Evolutionary conservation across 1,140 invertebrate genomes (phyloP).

Genomic region (Eurosta solidaginis): DNA sequence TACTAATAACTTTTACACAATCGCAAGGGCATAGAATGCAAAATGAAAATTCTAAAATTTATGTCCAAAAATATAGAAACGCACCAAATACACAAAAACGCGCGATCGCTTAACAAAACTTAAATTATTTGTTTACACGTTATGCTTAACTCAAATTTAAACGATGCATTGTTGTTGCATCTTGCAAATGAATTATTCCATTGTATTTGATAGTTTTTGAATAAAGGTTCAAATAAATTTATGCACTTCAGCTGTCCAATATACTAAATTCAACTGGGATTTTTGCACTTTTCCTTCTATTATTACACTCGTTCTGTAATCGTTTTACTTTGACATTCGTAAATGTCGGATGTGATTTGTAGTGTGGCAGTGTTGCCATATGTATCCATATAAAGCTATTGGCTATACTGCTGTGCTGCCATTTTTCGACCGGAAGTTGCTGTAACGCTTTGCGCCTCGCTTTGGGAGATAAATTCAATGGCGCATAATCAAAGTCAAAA

Average conservation of each 20-base stretch:
- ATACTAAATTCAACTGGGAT: constrained; percentile 4
- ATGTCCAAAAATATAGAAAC: constrained; percentile 7
- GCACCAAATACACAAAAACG: constrained; percentile 27
- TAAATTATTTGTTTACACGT: neutral
- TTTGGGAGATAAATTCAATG: too few relatives aligned
- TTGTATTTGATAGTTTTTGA: constrained; percentile 22
- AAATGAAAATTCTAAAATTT: constrained; percentile 4
- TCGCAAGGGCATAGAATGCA: neutral
- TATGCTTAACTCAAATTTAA: neutral
- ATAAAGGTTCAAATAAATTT: constrained; percentile 31
- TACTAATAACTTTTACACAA: neutral
- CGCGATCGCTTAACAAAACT: constrained; percentile 18
- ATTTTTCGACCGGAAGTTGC: too few relatives aligned
- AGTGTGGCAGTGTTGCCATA: neutral
- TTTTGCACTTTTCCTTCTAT: constrained; percentile 14
- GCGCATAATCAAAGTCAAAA: too few relatives aligned
- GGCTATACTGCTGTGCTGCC: neutral
- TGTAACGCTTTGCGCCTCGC: too few relatives aligned
- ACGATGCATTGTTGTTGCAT: neutral
- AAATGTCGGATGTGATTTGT: neutral
- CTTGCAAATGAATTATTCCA: neutral
- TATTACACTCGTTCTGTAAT: neutral
- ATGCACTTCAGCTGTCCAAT: neutral
- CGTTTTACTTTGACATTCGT: constrained; percentile 1
- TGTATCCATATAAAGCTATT: neutral